A percentile compares a stretch with the other conserved stretches of the same genome.
Conservation (phyloP, 2,888 invertebrate genomes). For the Dasypolia templi region DNA sequence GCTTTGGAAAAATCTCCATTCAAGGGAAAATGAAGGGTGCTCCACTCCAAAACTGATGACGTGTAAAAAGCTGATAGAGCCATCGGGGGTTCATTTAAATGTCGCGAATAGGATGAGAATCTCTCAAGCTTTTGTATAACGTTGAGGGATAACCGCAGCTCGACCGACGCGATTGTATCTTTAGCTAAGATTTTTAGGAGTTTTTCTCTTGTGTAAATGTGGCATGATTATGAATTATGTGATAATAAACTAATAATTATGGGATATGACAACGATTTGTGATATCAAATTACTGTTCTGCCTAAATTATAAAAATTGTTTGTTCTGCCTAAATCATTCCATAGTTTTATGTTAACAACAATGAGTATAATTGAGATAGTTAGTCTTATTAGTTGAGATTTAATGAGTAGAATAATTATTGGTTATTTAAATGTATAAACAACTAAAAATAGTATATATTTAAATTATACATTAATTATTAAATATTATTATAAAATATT, state of each 20-base stretch:
- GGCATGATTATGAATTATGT: neutral
- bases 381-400: too few relatives aligned
- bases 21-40: slow-evolving; percentile 83
- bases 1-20: slow-evolving; percentile 81
- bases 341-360: neutral
- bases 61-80: slow-evolving; percentile 86
- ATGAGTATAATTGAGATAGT: too few relatives aligned
- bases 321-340: neutral
- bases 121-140: slow-evolving; percentile 75
- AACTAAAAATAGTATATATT: too few relatives aligned
- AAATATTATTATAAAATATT: too few relatives aligned
- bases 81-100: slow-evolving; percentile 85
- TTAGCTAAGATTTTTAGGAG: slow-evolving; percentile 41
- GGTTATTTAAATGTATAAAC: too few relatives aligned
- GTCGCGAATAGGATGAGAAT: slow-evolving; percentile 79
- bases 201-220: slow-evolving; percentile 25
- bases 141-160: slow-evolving; percentile 61
- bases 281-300: neutral
- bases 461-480: too few relatives aligned
- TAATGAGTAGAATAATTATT: too few relatives aligned
- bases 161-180: slow-evolving; percentile 57
- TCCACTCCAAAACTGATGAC: slow-evolving; percentile 85
- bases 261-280: neutral
- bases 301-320: too few relatives aligned
- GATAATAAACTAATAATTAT: too few relatives aligned